These are phyloP conservation scores for Rhombomys opimus DNA, from an alignment of 2,113 vertebrate species.

Conservation along the genomic window DNA sequence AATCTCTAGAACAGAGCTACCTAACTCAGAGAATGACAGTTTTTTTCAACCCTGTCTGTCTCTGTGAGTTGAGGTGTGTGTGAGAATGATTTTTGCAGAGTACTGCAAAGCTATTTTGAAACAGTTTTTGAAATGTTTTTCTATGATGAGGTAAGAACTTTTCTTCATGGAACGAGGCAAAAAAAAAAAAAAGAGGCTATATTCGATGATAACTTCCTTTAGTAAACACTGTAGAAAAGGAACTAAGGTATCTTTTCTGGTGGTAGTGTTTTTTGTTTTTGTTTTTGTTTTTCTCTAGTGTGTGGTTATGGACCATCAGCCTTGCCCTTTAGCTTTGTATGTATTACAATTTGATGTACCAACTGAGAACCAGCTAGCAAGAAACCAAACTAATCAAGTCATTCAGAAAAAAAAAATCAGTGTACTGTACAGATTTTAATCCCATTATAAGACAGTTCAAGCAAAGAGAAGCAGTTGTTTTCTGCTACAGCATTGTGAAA, in stretches of 20 bases:
- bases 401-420: conserved; percentile 65
- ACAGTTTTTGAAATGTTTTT: background rate
- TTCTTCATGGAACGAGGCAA: conserved; percentile 17
- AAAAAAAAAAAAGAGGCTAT: background rate
- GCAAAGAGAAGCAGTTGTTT: conserved; percentile 49
- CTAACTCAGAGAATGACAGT: background rate
- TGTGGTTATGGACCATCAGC: background rate
- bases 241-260: background rate
- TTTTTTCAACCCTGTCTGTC: background rate
- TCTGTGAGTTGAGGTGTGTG: background rate
- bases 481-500: background rate
- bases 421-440: conserved; percentile 72
- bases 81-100: background rate
- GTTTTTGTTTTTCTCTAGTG: background rate
- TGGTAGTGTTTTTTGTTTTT: no score
- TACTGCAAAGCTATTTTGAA: background rate
- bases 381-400: conserved; percentile 77
- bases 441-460: conserved; percentile 72
- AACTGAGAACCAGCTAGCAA: conserved; percentile 66
- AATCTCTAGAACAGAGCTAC: background rate
- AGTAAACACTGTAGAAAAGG: background rate
- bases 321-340: conserved; percentile 35
- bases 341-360: conserved; percentile 62
- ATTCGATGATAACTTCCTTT: background rate
- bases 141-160: background rate